Evolutionary conservation across 2,797 vertebrate genomes (phyloP).

Genomic region (Parauchenoglanis ngamensis): DNA sequence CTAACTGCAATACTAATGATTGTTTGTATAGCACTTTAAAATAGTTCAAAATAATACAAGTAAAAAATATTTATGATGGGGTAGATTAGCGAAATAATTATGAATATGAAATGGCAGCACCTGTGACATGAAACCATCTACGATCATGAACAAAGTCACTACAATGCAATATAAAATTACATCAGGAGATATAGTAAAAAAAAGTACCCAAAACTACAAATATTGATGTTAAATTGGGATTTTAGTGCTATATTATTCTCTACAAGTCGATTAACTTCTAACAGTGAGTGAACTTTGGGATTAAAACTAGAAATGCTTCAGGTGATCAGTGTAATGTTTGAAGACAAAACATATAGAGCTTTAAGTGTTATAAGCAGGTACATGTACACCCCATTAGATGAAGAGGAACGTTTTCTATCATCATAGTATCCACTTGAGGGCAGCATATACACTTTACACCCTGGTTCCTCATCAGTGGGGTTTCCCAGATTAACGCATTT

Average conservation of each 20-base stretch:
- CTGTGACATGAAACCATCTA: background rate
- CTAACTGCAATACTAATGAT: background rate
- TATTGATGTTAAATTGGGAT: background rate
- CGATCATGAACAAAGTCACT: background rate
- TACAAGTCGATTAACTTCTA: no score
- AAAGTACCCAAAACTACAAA: background rate
- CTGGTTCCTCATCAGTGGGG: background rate
- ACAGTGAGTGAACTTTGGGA: background rate
- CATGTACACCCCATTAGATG: background rate
- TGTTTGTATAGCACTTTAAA: background rate
- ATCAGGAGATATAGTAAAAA: background rate
- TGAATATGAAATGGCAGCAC: background rate
- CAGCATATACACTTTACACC: slow-evolving; percentile 44
- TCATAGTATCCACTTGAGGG: slow-evolving; percentile 53
- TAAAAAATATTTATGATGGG: background rate
- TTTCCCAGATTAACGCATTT: slow-evolving; percentile 12
- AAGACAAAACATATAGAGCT: background rate
- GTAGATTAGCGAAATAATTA: background rate
- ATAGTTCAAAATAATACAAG: background rate
- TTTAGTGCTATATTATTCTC: background rate
- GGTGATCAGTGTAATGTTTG: background rate
- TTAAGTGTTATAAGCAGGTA: background rate
- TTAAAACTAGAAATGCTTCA: background rate
- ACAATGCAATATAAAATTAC: background rate
- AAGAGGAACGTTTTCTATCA: slow-evolving; percentile 51